phyloP scores from a whole-genome alignment of 2,113 vertebrate genomes.

The Planiliza haematocheilus region DNA sequence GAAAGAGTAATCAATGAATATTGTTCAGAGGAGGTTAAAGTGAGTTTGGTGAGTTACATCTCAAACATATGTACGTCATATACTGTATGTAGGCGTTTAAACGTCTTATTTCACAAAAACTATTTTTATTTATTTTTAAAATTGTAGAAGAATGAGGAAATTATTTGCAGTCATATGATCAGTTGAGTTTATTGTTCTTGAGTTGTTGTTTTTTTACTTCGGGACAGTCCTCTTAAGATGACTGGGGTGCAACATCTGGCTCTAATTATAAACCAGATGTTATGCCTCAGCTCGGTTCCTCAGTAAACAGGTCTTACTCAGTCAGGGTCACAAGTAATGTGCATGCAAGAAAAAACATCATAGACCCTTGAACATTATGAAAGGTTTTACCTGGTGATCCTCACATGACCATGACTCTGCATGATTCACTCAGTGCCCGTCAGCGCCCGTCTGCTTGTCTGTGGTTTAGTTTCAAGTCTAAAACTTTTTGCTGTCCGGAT shows the following conservation, averaged over 20 bases:
- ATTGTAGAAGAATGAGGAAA: too few relatives aligned
- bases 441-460: neutral
- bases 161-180: constrained; percentile 16
- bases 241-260: neutral
- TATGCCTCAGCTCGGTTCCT: neutral
- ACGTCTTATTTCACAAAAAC: too few relatives aligned
- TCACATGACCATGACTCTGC: constrained; percentile 40
- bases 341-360: constrained; percentile 1
- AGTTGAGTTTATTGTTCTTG: neutral
- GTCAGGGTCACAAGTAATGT: constrained; percentile 11
- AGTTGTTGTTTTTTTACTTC: neutral
- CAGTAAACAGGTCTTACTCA: constrained; percentile 32
- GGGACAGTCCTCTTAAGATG: neutral
- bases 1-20: too few relatives aligned
- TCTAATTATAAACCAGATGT: neutral
- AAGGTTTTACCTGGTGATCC: constrained; percentile 48
- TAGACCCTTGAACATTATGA: constrained; percentile 1
- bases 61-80: too few relatives aligned
- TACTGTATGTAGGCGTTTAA: too few relatives aligned
- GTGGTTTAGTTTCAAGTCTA: neutral
- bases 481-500: too few relatives aligned
- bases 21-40: too few relatives aligned
- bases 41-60: too few relatives aligned
- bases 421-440: constrained; percentile 26
- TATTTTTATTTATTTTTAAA: too few relatives aligned